These are phyloP conservation scores for Oxyteleia sp. DNA, from an alignment of 2,888 invertebrate species.

Conservation along the genomic window DNA sequence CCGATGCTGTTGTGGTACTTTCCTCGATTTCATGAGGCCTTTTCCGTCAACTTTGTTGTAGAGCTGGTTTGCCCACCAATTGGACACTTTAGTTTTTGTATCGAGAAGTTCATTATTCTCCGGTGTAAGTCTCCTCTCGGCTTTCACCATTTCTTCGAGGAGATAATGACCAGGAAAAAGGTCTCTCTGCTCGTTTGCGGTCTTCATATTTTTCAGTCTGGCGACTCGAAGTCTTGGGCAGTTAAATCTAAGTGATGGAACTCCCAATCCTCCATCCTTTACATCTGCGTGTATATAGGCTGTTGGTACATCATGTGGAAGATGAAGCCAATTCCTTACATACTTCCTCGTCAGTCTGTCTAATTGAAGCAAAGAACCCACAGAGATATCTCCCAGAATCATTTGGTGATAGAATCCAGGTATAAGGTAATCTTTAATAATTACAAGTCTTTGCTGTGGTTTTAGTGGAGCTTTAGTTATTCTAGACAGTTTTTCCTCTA, in stretches of 20 bases:
- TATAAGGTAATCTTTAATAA: conserved; percentile 82
- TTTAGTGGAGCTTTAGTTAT: conserved; percentile 9
- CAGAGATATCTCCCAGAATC: conserved; percentile 76
- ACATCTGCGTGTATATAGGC: conserved; percentile 80
- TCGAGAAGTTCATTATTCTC: no score
- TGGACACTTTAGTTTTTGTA: no score
- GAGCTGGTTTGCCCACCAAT: no score
- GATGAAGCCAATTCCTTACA: conserved; percentile 79
- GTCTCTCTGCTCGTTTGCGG: no score
- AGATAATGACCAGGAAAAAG: no score
- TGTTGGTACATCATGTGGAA: conserved; percentile 80
- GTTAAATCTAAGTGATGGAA: no score
- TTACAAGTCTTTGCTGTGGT: conserved; percentile 81
- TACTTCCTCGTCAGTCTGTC: conserved; percentile 74
- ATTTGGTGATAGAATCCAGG: conserved; percentile 83
- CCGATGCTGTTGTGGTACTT: conserved; percentile 46
- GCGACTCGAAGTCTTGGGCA: no score
- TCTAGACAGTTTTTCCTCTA: no score
- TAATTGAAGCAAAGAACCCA: no score
- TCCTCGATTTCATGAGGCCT: conserved; percentile 6
- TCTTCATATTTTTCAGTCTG: no score
- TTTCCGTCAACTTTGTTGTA: conserved; percentile 31
- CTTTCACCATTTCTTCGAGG: no score
- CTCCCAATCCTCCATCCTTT: conserved; percentile 76
- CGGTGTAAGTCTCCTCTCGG: background rate